Percentiles rank a stretch among this genome's conserved stretches.
phyloP scores from a whole-genome alignment of 2,888 invertebrate genomes.

The Drosophila atripex region DNA sequence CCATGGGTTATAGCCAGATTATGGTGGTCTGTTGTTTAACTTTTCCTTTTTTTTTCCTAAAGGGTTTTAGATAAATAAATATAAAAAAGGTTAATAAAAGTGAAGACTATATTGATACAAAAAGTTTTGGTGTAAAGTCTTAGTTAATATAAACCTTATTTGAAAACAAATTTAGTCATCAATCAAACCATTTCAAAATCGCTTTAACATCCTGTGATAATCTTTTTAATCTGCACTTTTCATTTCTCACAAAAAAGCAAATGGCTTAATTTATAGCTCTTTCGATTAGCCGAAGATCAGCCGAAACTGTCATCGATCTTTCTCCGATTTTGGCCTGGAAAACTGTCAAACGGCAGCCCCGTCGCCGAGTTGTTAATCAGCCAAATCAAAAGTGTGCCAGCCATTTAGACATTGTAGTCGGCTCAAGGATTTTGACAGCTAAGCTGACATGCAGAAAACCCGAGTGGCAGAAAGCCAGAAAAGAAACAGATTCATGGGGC shows the following conservation, averaged over 20 bases:
- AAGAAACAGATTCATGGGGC: slow-evolving; percentile 24
- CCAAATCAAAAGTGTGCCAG: slow-evolving; percentile 50
- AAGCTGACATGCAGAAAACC: slow-evolving; percentile 50
- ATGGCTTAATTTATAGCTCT: slow-evolving; percentile 28
- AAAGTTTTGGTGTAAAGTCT: background rate
- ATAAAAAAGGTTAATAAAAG: too few relatives aligned
- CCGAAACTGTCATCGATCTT: slow-evolving; percentile 50
- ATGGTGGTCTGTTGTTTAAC: slow-evolving; percentile 27
- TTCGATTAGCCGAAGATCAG: slow-evolving; percentile 26
- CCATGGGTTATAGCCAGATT: slow-evolving; percentile 15
- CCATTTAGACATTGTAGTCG: slow-evolving; percentile 53
- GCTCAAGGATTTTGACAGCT: slow-evolving; percentile 56
- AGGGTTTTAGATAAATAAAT: too few relatives aligned
- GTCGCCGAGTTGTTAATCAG: slow-evolving; percentile 56
- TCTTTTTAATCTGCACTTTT: slow-evolving; percentile 1
- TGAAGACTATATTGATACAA: too few relatives aligned
- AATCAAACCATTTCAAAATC: slow-evolving; percentile 2
- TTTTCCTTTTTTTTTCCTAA: too few relatives aligned
- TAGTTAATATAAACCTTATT: background rate
- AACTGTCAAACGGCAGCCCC: slow-evolving; percentile 59
- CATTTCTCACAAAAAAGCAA: background rate
- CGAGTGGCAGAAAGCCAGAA: slow-evolving; percentile 3
- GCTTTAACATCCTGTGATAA: background rate
- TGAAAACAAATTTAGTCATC: background rate
- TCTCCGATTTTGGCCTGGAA: slow-evolving; percentile 37